phyloP scores from a whole-genome alignment of 2,113 vertebrate species.

The Polypterus senegalus region DNA sequence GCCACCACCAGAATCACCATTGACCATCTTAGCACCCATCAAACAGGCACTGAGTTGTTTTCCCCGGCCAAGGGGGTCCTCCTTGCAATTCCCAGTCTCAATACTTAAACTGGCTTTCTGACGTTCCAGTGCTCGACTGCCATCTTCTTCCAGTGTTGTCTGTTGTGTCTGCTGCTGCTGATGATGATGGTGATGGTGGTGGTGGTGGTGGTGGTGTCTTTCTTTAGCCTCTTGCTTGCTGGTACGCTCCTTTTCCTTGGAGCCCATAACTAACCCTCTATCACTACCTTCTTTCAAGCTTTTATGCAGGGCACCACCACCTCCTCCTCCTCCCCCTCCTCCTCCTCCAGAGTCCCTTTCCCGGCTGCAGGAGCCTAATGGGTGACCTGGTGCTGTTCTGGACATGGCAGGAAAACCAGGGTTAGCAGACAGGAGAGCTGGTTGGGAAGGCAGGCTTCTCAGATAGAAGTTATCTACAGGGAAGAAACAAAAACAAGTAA shows the following conservation, averaged over 20 bases:
- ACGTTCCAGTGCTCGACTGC: slow-evolving; percentile 55
- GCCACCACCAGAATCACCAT: slow-evolving; percentile 48
- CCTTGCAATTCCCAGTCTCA: slow-evolving; percentile 62
- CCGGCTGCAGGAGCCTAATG: slow-evolving; percentile 73
- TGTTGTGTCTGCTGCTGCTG: slow-evolving; percentile 43
- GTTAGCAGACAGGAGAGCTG: slow-evolving; percentile 73
- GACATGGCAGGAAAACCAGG: slow-evolving; percentile 74
- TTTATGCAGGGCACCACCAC: slow-evolving; percentile 47
- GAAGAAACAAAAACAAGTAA: slow-evolving; percentile 18
- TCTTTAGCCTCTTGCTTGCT: slow-evolving; percentile 65
- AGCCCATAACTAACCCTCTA: slow-evolving; percentile 54
- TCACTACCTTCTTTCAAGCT: slow-evolving; percentile 64
- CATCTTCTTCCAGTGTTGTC: slow-evolving; percentile 53
- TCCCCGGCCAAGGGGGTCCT: slow-evolving; percentile 46
- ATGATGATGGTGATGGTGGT: slow-evolving; percentile 36
- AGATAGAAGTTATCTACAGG: slow-evolving; percentile 84
- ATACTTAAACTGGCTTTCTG: slow-evolving; percentile 62
- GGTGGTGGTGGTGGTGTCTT: slow-evolving; percentile 39
- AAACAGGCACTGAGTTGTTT: slow-evolving; percentile 78
- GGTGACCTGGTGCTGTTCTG: slow-evolving; percentile 61
- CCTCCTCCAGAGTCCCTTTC: slow-evolving; percentile 63
- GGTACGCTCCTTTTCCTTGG: slow-evolving; percentile 70
- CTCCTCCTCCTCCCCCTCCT: slow-evolving; percentile 8
- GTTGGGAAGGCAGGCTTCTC: slow-evolving; percentile 81
- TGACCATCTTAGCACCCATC: slow-evolving; percentile 75